phyloP scores from a whole-genome alignment of 2,888 invertebrate species.

The Ophion ventricosus region DNA sequence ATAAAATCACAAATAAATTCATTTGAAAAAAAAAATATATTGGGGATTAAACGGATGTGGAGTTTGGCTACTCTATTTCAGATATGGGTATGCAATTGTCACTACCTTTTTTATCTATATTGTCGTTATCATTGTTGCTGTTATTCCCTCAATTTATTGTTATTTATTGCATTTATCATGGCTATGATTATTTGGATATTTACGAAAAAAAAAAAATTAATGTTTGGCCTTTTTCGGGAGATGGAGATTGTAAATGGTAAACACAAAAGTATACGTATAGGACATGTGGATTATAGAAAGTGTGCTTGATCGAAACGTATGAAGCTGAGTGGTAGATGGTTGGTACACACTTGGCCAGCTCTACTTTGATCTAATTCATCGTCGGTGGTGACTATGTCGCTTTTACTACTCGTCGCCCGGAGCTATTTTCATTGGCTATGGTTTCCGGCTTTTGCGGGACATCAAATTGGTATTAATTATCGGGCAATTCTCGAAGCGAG shows the following conservation, averaged over 20 bases:
- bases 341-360: slow-evolving; percentile 43
- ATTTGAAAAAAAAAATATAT: no score
- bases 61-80: neutral
- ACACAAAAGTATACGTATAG: neutral
- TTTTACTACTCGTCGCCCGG: slow-evolving; percentile 29
- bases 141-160: slow-evolving; percentile 33
- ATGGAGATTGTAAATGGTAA: neutral
- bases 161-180: neutral
- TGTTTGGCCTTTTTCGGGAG: slow-evolving; percentile 4
- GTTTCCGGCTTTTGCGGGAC: slow-evolving; percentile 62
- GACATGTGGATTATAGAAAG: slow-evolving; percentile 25
- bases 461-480: slow-evolving; percentile 67
- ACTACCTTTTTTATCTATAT: neutral
- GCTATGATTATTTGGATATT: neutral
- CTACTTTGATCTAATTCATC: slow-evolving; percentile 65
- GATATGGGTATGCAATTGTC: neutral
- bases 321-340: slow-evolving; percentile 37
- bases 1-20: no score
- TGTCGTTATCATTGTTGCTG: slow-evolving; percentile 20
- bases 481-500: slow-evolving; percentile 52
- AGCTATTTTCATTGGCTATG: slow-evolving; percentile 65
- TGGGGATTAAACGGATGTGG: neutral
- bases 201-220: neutral
- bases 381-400: slow-evolving; percentile 41
- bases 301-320: slow-evolving; percentile 35